Base-by-base conservation (phyloP, 2,797 vertebrate species). In the Semaprochilodus insignis region DNA sequence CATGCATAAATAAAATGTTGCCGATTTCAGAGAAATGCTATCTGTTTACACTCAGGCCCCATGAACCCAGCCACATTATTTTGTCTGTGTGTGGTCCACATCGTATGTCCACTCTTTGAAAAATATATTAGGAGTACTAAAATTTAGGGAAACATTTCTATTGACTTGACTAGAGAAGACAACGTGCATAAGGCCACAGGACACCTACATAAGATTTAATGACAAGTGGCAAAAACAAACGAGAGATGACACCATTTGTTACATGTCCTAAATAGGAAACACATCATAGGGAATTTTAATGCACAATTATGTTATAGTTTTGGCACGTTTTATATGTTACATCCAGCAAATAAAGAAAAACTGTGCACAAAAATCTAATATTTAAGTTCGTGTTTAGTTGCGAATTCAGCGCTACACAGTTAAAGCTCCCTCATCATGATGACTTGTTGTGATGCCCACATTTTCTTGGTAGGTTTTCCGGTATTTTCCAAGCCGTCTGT, bases 1-100 rank as follows among this genome's bases (percentile, higher is more conserved):
- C 78, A 65, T 72, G 65, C n/a, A 72, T 77, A 83, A 86, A 83
- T 83, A 60, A 82, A 86, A 54, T 52, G 25, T 40, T 59, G 62
- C 31, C 44, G 34, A 57, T 77, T 75, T 86, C 3, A 75, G 54
- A 70, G 55, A 82, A 79, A 77, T 74, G 8, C 55, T 55, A 80
- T 65, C 81, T 81, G 59, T 81, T 86, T 86, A 36, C 79, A 63
- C 74, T 74, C 27, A 48, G 51, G 66, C 55, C 4, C 19, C 27
- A 31, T 59, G 27, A 73, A 48, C n/a, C 31, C 55, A 81, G 74
- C 34, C 75, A 70, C 34, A 63, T 19, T 63, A 19, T 81, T 62
- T 74, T 57, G 25, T 81, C 21, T 19, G 65, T 82, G 84, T 78
- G 72, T 82, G 81, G 75, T 81, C 81, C 73, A 63, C 27, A 63